Base-by-base conservation (phyloP, 2,888 invertebrate genomes). In the Lutraria lutraria region DNA sequence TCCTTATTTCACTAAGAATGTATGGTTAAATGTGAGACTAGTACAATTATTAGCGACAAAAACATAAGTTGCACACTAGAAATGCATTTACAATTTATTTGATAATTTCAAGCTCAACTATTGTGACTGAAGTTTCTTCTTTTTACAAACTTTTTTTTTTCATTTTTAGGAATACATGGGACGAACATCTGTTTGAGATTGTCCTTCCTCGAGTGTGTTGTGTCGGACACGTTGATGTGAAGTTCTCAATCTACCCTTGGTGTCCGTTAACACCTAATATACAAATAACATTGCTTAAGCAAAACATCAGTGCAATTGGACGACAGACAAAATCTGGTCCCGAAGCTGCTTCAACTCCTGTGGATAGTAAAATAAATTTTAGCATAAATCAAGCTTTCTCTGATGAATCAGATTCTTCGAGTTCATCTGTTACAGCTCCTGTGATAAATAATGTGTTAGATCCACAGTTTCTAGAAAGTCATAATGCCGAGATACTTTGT, bases 151-250 rank as follows among this genome's bases (percentile, higher is more conserved):
- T 63, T 21, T 15, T 63, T 10, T 31, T 15, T 56, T 56, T 21
- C 80, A 68, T 54, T 91, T 92, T n/a, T 95, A 97, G 97, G 84
- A 97, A 98, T 34, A 98, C 99, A 21, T 99, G 98, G 98, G 98
- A 99, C 95, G 99, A 99, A 96, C 99, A 99, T 95, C 97, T 99
- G 52, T 98, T 99, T 94, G 99, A 99, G 96, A 97, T 99, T 13
- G 98, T 98, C 0, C 96, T 99, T 86, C 98, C 98, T 0, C 98
- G 98, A 92, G 98, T 98, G 8, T 95, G 96, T 83, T 97, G 98
- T 60, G 97, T 99, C 87, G 98, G 98, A n/a, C 99, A 99, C 95
- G 98, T 99, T 43, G 99, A 99, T 96, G 98, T 99, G 81, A 98
- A 98, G 92, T 99, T 99, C 95, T 98, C 98, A 0, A 97, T 99